phyloP scores from a whole-genome alignment of 1,140 invertebrate genomes.

The Reticulitermes speratus region DNA sequence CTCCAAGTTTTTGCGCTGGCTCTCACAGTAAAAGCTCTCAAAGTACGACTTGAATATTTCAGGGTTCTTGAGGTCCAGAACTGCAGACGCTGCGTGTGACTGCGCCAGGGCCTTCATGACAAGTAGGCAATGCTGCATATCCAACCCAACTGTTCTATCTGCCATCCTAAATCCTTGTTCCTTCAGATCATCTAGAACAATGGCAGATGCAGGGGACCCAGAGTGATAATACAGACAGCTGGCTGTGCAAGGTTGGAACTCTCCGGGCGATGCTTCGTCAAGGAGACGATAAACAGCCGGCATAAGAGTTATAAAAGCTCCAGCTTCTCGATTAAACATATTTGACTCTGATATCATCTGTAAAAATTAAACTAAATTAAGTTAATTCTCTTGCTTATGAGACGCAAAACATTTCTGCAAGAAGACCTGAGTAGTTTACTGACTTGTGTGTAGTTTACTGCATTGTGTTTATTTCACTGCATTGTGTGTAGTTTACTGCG shows the following conservation, averaged over 20 bases:
- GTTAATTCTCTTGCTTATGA: too few species aligned
- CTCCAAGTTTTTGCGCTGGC: neutral
- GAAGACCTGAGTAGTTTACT: too few species aligned
- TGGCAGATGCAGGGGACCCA: too few species aligned
- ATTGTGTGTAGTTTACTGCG: too few species aligned
- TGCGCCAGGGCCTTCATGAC: constrained; percentile 2
- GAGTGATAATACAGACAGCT: neutral
- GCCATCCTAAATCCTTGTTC: constrained; percentile 27
- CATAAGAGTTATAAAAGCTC: neutral
- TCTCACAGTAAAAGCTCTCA: neutral
- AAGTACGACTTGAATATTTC: neutral
- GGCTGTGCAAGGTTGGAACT: neutral
- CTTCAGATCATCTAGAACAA: constrained; percentile 27
- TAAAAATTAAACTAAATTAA: neutral
- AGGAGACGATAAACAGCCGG: neutral
- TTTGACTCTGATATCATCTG: neutral
- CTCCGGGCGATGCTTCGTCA: neutral
- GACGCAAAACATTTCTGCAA: too few species aligned
- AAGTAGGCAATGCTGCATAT: constrained; percentile 22
- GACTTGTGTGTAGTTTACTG: too few species aligned
- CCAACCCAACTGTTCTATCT: constrained; percentile 23
- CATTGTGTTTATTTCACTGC: too few species aligned
- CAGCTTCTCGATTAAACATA: neutral
- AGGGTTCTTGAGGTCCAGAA: neutral
- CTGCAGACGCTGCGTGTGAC: constrained; percentile 4